A percentile compares a stretch with the other conserved stretches of the same genome.
Conservation (phyloP, 1,140 invertebrate species). For the Neodiprion pinetum region DNA sequence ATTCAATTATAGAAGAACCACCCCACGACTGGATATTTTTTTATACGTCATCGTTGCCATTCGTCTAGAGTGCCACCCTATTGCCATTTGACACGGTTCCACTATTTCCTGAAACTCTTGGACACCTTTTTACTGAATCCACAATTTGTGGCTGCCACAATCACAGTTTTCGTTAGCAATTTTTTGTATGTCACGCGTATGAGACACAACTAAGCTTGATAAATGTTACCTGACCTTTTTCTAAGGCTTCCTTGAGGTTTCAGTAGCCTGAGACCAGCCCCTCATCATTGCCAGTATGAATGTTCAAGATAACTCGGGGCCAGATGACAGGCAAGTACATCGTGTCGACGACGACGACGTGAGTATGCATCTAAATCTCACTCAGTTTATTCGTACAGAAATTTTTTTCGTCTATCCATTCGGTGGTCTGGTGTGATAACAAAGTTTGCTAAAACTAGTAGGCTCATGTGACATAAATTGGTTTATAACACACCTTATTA, state of each 20-base stretch:
- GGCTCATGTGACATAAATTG: too few species aligned
- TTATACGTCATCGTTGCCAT: neutral
- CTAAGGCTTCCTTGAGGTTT: slow-evolving; percentile 45
- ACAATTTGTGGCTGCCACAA: neutral
- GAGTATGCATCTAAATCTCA: neutral
- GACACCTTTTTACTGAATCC: neutral
- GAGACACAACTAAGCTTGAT: slow-evolving; percentile 31
- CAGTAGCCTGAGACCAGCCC: neutral
- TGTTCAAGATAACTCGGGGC: neutral
- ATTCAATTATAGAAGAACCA: slow-evolving; percentile 50
- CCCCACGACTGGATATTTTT: neutral
- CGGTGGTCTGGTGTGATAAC: too few species aligned
- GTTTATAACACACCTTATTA: too few species aligned
- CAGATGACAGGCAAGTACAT: neutral
- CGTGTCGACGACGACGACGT: neutral
- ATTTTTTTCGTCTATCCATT: too few species aligned
- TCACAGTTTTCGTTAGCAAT: neutral
- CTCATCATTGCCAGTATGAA: neutral
- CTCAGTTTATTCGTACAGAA: too few species aligned
- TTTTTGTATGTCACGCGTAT: too few species aligned
- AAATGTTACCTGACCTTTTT: slow-evolving; percentile 45
- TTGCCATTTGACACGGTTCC: neutral
- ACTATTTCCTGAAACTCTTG: neutral
- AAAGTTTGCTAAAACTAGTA: too few species aligned
- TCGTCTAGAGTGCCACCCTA: neutral